Percentiles rank a stretch among this genome's conserved stretches.
phyloP scores from a whole-genome alignment of 2,888 invertebrate genomes.

The Rapana venosa region DNA sequence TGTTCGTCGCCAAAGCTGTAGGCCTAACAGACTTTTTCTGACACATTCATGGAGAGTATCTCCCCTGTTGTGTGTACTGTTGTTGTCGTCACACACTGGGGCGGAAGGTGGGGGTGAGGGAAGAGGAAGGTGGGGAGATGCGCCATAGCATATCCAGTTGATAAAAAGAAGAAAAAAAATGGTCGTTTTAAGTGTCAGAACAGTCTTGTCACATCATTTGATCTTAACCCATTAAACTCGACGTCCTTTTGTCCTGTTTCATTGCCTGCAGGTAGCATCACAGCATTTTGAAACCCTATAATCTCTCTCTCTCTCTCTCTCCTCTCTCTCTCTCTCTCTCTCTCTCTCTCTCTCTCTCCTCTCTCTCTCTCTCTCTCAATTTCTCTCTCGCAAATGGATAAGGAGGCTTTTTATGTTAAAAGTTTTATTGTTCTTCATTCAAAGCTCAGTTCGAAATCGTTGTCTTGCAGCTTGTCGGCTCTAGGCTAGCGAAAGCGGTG shows the following conservation, averaged over 20 bases:
- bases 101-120: background rate
- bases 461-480: too few species aligned
- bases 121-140: background rate
- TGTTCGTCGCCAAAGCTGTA: background rate
- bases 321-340: slow-evolving; percentile 1
- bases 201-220: background rate
- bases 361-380: too few species aligned
- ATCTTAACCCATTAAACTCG: background rate
- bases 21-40: background rate
- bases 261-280: background rate
- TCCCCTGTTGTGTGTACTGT: background rate
- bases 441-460: too few species aligned
- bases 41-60: background rate
- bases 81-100: background rate
- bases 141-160: background rate
- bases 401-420: too few species aligned
- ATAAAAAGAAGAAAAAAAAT: background rate
- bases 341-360: background rate
- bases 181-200: background rate
- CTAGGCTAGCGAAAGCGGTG: too few species aligned
- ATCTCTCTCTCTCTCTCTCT: background rate
- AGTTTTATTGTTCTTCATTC: too few species aligned
- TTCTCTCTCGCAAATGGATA: too few species aligned
- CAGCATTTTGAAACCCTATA: too few species aligned
- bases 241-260: background rate